Base-by-base conservation (phyloP, 2,888 invertebrate species). In the Camptogramma bilineatum region DNA sequence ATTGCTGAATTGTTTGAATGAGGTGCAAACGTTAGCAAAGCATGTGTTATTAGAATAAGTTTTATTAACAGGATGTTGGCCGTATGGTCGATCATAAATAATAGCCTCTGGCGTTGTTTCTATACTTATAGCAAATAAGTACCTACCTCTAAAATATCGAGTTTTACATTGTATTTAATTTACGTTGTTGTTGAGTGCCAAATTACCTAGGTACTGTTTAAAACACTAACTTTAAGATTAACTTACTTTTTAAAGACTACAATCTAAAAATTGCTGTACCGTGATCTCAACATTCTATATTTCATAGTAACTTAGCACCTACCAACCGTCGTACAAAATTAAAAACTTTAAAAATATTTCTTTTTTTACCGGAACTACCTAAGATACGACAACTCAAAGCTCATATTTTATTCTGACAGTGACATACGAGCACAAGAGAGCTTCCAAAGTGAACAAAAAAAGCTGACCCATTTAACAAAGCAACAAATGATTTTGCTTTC, bases 71-170 rank as follows among this genome's bases (percentile, higher is more conserved):
- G 72, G 72, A 72, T 69, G 72, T 63, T 52, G 58, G 61, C 51
- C 55, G 69, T 64, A 63, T 63, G 69, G 62, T 62, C 57, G 63
- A n/a, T 68, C 62, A 72, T 72, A 72, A 70, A 69, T 70, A 63
- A 69, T 66, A 56, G 63, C 52, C 16, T 62, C 21, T 51, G 56
- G 50, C 58, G 62, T 66, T 55, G 39, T 64, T n/a, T n/a, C n/a
- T n/a, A 68, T 66, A 60, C n/a, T n/a, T 54, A 54, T 62, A 65
- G 61, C 50, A 9, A 48, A 65, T 57, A 28, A 24, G 16, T 58
- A 31, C 34, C 48, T 59, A 50, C 13, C 16, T 9, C 4, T 56
- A 56, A 52, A 53, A 21, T 50, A 28, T 31, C 9, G 28, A 31
- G 50, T 24, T 24, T 4, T 24, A 24, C 4, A 24, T 2, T 24